Evolutionary conservation across 2,888 invertebrate species (phyloP).

Genomic region (Cryptocephalus moraei): DNA sequence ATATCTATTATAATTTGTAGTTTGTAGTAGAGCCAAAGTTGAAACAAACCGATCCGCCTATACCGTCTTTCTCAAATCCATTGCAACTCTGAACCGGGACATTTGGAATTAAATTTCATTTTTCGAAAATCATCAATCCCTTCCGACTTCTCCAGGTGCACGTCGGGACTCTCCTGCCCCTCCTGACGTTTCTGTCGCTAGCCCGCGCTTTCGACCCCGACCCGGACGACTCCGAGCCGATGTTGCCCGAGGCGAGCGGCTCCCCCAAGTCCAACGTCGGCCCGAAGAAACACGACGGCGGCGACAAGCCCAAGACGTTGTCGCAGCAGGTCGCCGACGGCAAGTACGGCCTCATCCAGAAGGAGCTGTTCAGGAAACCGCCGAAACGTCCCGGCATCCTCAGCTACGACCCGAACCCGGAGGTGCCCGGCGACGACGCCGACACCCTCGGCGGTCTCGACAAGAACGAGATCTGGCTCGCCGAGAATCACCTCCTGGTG

Average conservation of each 20-base stretch:
- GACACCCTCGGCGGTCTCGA: constrained; percentile 72
- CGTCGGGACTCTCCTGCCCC: too few relatives aligned
- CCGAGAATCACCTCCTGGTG: constrained; percentile 78
- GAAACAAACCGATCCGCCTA: too few relatives aligned
- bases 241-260: constrained; percentile 20
- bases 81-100: too few relatives aligned
- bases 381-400: constrained; percentile 68
- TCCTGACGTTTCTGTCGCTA: neutral
- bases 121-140: too few relatives aligned
- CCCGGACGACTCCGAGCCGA: constrained; percentile 21
- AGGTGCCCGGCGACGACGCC: constrained; percentile 70
- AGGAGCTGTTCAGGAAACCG: constrained; percentile 63
- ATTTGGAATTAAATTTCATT: too few relatives aligned
- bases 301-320: constrained; percentile 71
- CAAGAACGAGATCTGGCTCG: constrained; percentile 81
- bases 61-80: too few relatives aligned
- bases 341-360: constrained; percentile 80
- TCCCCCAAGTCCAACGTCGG: constrained; percentile 14
- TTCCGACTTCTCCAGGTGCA: too few relatives aligned
- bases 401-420: constrained; percentile 71
- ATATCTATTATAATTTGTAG: too few relatives aligned
- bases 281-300: constrained; percentile 41
- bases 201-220: constrained; percentile 32
- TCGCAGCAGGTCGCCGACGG: constrained; percentile 87
- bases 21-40: too few relatives aligned